Evolutionary conservation across 2,888 invertebrate species (phyloP), one percentile per base, ranked within the genome.

Genomic region (Nipponacmea schrenckii): DNA sequence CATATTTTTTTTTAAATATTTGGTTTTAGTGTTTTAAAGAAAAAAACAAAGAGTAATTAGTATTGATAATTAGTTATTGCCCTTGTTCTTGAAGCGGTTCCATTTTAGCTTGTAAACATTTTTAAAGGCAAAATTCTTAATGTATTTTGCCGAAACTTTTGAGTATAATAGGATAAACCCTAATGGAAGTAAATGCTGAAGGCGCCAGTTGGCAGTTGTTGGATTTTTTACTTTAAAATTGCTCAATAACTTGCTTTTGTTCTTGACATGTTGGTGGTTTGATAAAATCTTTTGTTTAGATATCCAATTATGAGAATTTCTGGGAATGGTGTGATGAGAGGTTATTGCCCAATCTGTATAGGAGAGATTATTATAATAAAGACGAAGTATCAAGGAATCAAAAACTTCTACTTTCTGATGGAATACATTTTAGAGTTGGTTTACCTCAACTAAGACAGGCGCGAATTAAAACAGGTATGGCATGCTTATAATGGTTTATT

Each of bases 321-420:
- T 80, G 79, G 79, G 74, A 76, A 62, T 80, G 79, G 80, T 75
- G 77, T 48, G 71, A 76, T n/a, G 71, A 76, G 67, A 75, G 76
- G 0, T 64, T 80, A 62, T 65, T 80, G 10, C 72, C 72, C 17
- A 72, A 75, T 14, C 66, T 80, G 48, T 80, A 78, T 63, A 24
- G 73, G 12, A 67, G 68, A 26, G 63, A 70, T 20, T 76, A 48
- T 44, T 80, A 79, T 50, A 80, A 79, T 70, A 74, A 74, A 27
- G 75, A 80, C 63, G 27, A 72, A 74, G 63, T 67, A 66, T 8
- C 56, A 3, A 0, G 50, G 26, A 45, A 62, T 74, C 5, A 79
- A 71, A 15, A 17, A 62, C 44, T 64, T 15, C n/a, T 73, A 66
- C 67, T 64, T 73, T 74, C 48, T 64, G 70, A 71, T 73, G 70